phyloP scores from a whole-genome alignment of 2,888 invertebrate genomes.

The Eucriotettix oculatus region DNA sequence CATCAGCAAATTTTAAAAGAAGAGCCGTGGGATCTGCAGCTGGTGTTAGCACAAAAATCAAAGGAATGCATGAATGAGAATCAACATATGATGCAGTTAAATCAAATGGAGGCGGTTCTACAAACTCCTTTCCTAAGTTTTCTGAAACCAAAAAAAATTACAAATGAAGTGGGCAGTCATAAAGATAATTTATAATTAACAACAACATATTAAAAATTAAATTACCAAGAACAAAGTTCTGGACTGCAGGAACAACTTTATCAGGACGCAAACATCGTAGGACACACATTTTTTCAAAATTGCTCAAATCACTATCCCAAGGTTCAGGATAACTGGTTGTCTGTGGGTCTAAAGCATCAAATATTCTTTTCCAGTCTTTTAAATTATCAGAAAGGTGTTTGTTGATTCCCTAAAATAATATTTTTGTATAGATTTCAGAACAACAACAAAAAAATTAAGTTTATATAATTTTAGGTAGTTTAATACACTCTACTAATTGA shows the following conservation, averaged over 20 bases:
- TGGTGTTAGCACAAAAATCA: constrained; percentile 82
- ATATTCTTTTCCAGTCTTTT: constrained; percentile 51
- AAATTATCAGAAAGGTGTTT: constrained; percentile 41
- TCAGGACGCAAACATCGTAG: constrained; percentile 72
- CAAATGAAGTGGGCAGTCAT: background rate
- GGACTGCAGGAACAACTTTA: constrained; percentile 67
- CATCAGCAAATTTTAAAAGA: constrained; percentile 80
- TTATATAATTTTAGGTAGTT: no score
- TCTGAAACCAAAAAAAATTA: constrained; percentile 23
- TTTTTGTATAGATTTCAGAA: background rate
- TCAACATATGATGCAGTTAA: constrained; percentile 66
- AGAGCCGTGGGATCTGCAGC: constrained; percentile 87
- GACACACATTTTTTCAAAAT: constrained; percentile 61
- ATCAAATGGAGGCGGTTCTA: constrained; percentile 84
- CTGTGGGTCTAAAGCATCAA: constrained; percentile 62
- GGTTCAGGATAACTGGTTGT: constrained; percentile 46
- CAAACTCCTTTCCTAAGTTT: constrained; percentile 59
- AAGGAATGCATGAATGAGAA: constrained; percentile 72
- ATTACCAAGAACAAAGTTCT: constrained; percentile 46
- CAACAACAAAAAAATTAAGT: no score
- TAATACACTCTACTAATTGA: no score
- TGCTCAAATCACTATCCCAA: constrained; percentile 42
- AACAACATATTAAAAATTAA: background rate
- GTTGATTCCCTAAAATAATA: constrained; percentile 36
- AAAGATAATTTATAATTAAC: background rate